These are phyloP conservation scores for Agrilus planipennis DNA, from an alignment of 1,140 invertebrate species.

Conservation along the genomic window DNA sequence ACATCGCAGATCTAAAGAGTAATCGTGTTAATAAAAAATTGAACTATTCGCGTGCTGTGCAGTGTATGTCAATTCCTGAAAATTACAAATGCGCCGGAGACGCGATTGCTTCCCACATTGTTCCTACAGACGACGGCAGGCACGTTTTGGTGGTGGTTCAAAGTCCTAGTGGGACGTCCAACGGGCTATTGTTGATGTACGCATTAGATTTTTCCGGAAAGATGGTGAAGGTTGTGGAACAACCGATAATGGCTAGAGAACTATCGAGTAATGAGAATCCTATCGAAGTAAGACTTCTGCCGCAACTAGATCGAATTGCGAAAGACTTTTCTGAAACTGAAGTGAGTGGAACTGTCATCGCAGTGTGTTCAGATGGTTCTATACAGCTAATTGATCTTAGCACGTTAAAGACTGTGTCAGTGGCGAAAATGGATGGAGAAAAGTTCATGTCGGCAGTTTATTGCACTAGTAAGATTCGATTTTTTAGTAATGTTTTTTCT, in stretches of 20 bases:
- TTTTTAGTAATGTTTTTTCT: not conserved
- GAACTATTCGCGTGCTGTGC: constrained; percentile 35
- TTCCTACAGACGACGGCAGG: constrained; percentile 50
- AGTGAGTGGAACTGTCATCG: constrained; percentile 34
- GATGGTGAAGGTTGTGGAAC: constrained; percentile 44
- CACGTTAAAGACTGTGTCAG: constrained; percentile 48
- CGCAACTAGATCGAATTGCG: constrained; percentile 39
- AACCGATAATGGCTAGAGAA: constrained; percentile 49
- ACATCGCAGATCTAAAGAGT: constrained; percentile 29
- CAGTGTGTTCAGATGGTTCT: constrained; percentile 56
- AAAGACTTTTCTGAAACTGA: constrained; percentile 3
- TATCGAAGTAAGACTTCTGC: constrained; percentile 53
- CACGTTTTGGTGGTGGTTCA: constrained; percentile 52
- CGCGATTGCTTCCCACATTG: constrained; percentile 44
- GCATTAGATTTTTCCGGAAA: constrained; percentile 42
- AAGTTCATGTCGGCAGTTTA: constrained; percentile 64
- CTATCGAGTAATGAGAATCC: constrained; percentile 50
- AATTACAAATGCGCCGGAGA: constrained; percentile 35
- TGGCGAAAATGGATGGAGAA: constrained; percentile 50
- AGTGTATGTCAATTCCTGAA: constrained; percentile 40
- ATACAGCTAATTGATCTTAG: constrained; percentile 53
- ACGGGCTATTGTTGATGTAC: constrained; percentile 43
- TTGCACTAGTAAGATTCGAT: constrained; percentile 61
- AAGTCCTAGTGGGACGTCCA: constrained; percentile 14
- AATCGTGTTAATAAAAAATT: constrained; percentile 24